Conservation (phyloP, 1,140 invertebrate species). For the Drosophila rufa region DNA sequence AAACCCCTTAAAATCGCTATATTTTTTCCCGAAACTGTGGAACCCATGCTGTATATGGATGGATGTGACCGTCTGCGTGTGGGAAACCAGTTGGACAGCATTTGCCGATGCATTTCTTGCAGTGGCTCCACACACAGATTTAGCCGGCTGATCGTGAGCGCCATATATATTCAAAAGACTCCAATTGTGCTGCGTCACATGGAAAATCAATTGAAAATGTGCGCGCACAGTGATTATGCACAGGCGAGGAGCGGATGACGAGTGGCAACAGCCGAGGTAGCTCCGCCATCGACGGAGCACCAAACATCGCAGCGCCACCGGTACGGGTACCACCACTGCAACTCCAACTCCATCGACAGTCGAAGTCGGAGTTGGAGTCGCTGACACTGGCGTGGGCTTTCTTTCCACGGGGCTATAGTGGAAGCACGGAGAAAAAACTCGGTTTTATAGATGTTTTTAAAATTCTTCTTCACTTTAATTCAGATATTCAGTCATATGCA, state of each 20-base stretch:
- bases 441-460: neutral
- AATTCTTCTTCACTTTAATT: no score
- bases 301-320: slow-evolving; percentile 18
- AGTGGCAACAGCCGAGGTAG: slow-evolving; percentile 24
- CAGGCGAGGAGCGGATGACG: slow-evolving; percentile 53
- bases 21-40: slow-evolving; percentile 9
- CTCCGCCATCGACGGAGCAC: slow-evolving; percentile 10
- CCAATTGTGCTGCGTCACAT: slow-evolving; percentile 80
- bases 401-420: slow-evolving; percentile 36
- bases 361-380: slow-evolving; percentile 21
- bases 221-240: slow-evolving; percentile 75
- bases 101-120: slow-evolving; percentile 59
- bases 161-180: slow-evolving; percentile 75
- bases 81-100: slow-evolving; percentile 79
- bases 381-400: slow-evolving; percentile 67
- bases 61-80: slow-evolving; percentile 27
- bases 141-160: slow-evolving; percentile 54
- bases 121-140: slow-evolving; percentile 25
- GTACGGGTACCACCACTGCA: slow-evolving; percentile 2
- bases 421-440: slow-evolving; percentile 11
- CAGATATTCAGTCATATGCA: no score
- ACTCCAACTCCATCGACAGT: slow-evolving; percentile 29
- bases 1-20: neutral
- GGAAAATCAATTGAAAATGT: slow-evolving; percentile 77
- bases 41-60: slow-evolving; percentile 3